phyloP scores from a whole-genome alignment of 2,888 invertebrate genomes.

The Leptopilina syphax region DNA sequence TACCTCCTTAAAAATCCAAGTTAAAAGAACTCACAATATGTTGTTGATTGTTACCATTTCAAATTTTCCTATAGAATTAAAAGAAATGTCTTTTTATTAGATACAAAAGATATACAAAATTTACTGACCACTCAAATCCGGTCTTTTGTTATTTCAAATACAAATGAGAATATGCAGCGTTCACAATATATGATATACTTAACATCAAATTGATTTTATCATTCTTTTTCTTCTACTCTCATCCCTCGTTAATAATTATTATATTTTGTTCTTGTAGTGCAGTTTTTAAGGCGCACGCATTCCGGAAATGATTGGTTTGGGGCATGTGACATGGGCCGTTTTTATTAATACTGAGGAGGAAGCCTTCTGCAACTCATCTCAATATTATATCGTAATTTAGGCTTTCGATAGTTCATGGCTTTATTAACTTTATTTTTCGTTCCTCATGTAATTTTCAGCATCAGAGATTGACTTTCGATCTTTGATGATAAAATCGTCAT shows the following conservation, averaged over 20 bases:
- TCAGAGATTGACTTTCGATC: constrained; percentile 32
- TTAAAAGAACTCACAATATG: constrained; percentile 12
- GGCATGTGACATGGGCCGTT: not conserved
- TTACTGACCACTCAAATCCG: constrained; percentile 4
- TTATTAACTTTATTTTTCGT: constrained; percentile 29
- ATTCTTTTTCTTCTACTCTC: not conserved
- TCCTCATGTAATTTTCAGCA: not conserved
- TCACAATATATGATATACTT: not conserved
- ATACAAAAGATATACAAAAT: constrained; percentile 13
- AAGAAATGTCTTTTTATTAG: not conserved
- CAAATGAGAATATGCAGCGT: not conserved
- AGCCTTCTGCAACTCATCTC: not conserved
- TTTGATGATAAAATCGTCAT: constrained; percentile 6
- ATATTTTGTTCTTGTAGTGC: not conserved
- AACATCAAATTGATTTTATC: not conserved
- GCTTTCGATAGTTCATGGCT: constrained; percentile 28
- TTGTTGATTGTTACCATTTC: not conserved
- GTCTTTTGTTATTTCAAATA: constrained; percentile 1
- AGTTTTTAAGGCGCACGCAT: not conserved
- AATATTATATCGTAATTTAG: constrained; percentile 3
- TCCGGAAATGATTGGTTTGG: constrained; percentile 17
- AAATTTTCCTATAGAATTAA: not conserved
- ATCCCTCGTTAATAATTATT: not conserved
- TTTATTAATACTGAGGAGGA: not conserved
- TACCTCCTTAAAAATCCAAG: not conserved